Conservation (phyloP, 2,888 invertebrate species). For the Bembecia ichneumoniformis region DNA sequence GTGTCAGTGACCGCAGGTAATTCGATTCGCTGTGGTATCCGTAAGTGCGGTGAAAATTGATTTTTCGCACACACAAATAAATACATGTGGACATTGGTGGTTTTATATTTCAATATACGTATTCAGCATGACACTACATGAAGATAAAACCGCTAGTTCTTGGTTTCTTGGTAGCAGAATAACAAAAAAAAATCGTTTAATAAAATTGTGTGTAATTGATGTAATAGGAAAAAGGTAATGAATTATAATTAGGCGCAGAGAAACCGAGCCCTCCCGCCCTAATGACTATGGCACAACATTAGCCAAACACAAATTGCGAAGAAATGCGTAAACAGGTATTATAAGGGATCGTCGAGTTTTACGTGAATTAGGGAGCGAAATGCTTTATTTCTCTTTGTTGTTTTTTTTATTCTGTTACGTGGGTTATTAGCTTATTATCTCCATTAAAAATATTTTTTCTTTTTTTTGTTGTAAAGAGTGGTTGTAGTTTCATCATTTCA, state of each 20-base stretch:
- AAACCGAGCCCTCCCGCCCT: slow-evolving; percentile 36
- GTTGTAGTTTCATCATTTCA: no score
- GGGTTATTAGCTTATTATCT: slow-evolving; percentile 4
- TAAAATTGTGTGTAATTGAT: slow-evolving; percentile 12
- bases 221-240: slow-evolving; percentile 44
- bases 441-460: not conserved
- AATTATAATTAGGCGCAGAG: slow-evolving; percentile 56
- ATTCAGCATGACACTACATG: no score
- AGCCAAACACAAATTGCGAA: slow-evolving; percentile 61
- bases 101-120: no score
- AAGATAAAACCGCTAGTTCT: no score
- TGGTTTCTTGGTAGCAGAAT: no score
- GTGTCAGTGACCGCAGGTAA: slow-evolving; percentile 61
- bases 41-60: slow-evolving; percentile 53
- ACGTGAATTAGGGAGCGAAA: slow-evolving; percentile 37
- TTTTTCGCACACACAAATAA: slow-evolving; percentile 24
- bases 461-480: not conserved
- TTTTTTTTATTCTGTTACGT: slow-evolving; percentile 16
- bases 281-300: slow-evolving; percentile 61
- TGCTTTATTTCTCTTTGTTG: slow-evolving; percentile 24
- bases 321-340: slow-evolving; percentile 62
- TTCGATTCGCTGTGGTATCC: slow-evolving; percentile 54
- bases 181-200: no score
- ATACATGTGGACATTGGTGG: no score
- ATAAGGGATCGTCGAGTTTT: slow-evolving; percentile 45